phyloP scores from a whole-genome alignment of 2,113 vertebrate genomes.

The Bubalus kerabau region DNA sequence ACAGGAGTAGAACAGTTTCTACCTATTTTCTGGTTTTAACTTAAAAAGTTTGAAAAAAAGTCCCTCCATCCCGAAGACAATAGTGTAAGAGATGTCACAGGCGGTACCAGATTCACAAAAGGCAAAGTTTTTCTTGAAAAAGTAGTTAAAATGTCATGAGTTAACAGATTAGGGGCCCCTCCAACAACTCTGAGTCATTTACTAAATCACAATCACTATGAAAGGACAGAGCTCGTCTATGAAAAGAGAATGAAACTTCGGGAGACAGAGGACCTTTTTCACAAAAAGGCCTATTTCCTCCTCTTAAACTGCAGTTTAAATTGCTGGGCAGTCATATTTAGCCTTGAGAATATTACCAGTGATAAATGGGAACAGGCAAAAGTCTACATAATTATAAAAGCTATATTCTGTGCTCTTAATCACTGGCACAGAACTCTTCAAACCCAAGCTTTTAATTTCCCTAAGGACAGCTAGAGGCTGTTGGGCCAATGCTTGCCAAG shows the following conservation, averaged over 20 bases:
- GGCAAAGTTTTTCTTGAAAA: background rate
- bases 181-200: background rate
- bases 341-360: constrained; percentile 27
- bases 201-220: background rate
- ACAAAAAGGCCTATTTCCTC: constrained; percentile 33
- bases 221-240: background rate
- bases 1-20: background rate
- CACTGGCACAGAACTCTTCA: constrained; percentile 46
- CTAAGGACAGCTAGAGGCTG: constrained; percentile 50
- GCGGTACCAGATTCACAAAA: background rate
- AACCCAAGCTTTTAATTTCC: constrained; percentile 60
- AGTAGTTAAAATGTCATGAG: constrained; percentile 8
- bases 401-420: constrained; percentile 32
- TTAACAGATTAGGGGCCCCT: background rate
- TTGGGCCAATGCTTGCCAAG: constrained; percentile 66
- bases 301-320: constrained; percentile 56
- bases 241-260: constrained; percentile 19
- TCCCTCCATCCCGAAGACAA: background rate
- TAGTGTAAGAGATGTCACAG: background rate
- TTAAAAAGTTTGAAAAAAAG: background rate
- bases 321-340: constrained; percentile 40
- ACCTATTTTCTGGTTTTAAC: background rate
- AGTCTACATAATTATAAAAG: constrained; percentile 61
- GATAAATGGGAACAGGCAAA: constrained; percentile 56
- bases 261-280: constrained; percentile 18